Evolutionary conservation across 2,113 vertebrate species (phyloP), one percentile per base, ranked within the genome.

Genomic region (Saccopteryx leptura): DNA sequence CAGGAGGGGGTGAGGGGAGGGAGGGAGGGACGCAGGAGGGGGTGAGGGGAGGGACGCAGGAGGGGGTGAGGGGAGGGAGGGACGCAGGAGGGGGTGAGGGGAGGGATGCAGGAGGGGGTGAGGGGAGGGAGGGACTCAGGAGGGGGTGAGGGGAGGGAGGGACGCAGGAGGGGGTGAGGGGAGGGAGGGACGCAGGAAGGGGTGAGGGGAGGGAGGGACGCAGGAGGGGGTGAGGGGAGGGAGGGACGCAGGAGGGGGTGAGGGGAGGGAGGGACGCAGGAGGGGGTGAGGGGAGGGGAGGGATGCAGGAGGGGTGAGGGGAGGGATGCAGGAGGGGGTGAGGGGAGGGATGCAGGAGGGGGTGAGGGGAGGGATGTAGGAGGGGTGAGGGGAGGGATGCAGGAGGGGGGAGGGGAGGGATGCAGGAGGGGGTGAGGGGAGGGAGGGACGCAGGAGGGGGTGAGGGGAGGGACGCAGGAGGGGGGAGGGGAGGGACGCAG

Each of bases 31-130:
- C 18, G 17, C 66, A 3, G 13, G 52, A 17, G 48, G 11, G 33
- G 12, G 19, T 2, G 0, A 0, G 17, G 23, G 39, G 10, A n/a
- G 39, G 31, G n/a, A 17, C 19, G 2, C 7, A 19, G 26, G 23
- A 17, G 11, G 54, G 6, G 7, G 39, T 39, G 39, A 39, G 39
- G 39, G 39, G 39, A 39, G 39, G 39, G 39, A 39, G 39, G 39
- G 39, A 39, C 39, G 39, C 3, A 39, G 13, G 52, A 17, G 48
- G 11, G 33, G 12, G 19, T 2, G 0, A 0, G 17, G 68, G 21
- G 17, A 52, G 18, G 52, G 13, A n/a, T 18, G 17, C 66, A 3
- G 13, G 52, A 17, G 48, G 11, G 33, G 12, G 19, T 2, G 0
- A 0, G 17, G 68, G 21, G 17, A 52, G 18, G 52, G 13, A 39